These are phyloP conservation scores for Arvicanthis niloticus DNA, from an alignment of 2,113 vertebrate genomes.

Conservation along the genomic window DNA sequence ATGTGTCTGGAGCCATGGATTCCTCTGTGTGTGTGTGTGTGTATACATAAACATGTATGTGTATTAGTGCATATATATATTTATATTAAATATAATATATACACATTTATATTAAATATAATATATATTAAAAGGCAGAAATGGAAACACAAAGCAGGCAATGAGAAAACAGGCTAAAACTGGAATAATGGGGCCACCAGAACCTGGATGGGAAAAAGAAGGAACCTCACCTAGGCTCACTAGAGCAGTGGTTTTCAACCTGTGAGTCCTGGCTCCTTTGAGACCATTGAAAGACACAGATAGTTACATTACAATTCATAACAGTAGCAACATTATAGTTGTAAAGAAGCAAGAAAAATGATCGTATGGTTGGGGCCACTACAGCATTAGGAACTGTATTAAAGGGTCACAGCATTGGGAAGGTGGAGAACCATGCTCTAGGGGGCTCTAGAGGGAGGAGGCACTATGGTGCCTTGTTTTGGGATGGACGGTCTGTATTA, in stretches of 20 bases:
- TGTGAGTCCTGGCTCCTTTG: neutral
- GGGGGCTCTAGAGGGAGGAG: neutral
- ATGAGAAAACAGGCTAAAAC: neutral
- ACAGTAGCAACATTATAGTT: neutral
- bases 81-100: too few species aligned
- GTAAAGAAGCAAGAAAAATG: neutral
- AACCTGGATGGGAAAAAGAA: neutral
- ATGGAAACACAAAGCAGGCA: neutral
- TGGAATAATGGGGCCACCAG: neutral
- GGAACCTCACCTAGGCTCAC: fast-evolving
- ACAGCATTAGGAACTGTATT: neutral
- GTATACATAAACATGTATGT: too few species aligned
- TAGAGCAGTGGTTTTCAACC: neutral
- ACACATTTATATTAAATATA: too few species aligned
- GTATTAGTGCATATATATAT: too few species aligned
- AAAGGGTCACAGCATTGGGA: neutral
- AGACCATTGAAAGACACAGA: neutral
- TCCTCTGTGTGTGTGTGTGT: too few species aligned
- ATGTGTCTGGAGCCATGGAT: too few species aligned
- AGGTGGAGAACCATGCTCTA: neutral
- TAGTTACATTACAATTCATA: neutral
- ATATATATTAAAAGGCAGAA: neutral
- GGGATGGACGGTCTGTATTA: neutral
- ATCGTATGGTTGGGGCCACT: neutral
- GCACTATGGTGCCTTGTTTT: neutral